These are phyloP conservation scores for Irena cyanogastra DNA, from an alignment of 2,113 vertebrate species.

Conservation along the genomic window DNA sequence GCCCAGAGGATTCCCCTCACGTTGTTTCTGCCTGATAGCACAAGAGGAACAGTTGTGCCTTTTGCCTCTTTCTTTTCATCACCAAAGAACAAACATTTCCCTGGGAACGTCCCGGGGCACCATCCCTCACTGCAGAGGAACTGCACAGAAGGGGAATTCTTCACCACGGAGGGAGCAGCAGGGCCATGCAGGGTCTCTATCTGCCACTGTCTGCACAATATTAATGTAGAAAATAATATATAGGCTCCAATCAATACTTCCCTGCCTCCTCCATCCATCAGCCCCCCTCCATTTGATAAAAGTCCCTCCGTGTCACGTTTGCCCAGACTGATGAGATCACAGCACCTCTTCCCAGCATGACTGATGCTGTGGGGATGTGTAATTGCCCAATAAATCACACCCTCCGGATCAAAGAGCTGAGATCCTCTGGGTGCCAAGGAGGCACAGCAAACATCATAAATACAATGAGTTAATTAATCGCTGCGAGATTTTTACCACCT, in stretches of 20 bases:
- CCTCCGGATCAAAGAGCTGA: background rate
- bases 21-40: background rate
- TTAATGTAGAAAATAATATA: slow-evolving; percentile 55
- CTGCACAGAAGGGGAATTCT: background rate
- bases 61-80: background rate
- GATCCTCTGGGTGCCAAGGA: slow-evolving; percentile 11
- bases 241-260: slow-evolving; percentile 61
- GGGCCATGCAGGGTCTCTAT: background rate
- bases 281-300: slow-evolving; percentile 31
- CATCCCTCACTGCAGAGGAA: background rate
- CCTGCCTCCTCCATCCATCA: slow-evolving; percentile 33
- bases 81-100: background rate
- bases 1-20: background rate
- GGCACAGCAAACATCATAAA: slow-evolving; percentile 12
- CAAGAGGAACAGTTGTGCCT: background rate
- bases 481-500: background rate
- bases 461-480: slow-evolving; percentile 22
- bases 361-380: background rate
- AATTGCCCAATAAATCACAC: slow-evolving; percentile 50
- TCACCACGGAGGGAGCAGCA: background rate
- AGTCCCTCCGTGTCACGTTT: slow-evolving; percentile 19
- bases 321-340: slow-evolving; percentile 42
- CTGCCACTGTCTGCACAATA: slow-evolving; percentile 35
- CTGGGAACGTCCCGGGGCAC: background rate
- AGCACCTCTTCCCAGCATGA: slow-evolving; percentile 32